These are phyloP conservation scores for Noctua pronuba DNA, from an alignment of 2,888 invertebrate species.

Conservation along the genomic window DNA sequence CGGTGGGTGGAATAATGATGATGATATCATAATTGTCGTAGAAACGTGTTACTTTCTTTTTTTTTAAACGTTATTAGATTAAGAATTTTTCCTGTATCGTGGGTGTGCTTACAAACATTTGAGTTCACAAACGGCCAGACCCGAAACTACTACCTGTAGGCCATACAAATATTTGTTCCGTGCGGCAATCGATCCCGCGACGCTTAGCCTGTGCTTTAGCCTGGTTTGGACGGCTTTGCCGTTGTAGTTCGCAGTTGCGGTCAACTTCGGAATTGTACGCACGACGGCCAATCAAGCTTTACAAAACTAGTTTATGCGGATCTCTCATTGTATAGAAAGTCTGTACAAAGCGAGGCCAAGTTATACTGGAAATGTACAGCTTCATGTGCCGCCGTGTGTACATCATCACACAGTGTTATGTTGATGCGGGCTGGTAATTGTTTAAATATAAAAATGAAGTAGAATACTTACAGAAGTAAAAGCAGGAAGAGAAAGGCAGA, in stretches of 20 bases:
- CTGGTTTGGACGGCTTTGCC: neutral
- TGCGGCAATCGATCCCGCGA: neutral
- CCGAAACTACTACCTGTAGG: neutral
- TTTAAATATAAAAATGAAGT: neutral
- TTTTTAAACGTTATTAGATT: no score
- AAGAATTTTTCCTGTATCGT: neutral
- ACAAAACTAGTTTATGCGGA: no score
- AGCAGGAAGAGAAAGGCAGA: conserved; percentile 78
- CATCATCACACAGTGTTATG: neutral
- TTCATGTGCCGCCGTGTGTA: no score
- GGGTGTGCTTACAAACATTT: neutral
- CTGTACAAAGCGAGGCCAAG: no score
- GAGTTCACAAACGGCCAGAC: neutral
- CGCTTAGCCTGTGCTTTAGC: neutral
- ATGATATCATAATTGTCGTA: neutral
- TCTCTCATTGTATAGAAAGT: no score
- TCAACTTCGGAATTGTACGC: neutral
- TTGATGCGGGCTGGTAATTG: neutral
- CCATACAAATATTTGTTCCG: neutral
- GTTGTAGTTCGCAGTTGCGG: neutral
- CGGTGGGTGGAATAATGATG: neutral
- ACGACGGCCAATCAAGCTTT: no score
- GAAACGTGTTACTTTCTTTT: neutral
- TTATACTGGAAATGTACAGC: no score
- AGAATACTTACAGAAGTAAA: conserved; percentile 80